These are phyloP conservation scores for Papilio helenus DNA, from an alignment of 1,140 invertebrate genomes.

Conservation along the genomic window DNA sequence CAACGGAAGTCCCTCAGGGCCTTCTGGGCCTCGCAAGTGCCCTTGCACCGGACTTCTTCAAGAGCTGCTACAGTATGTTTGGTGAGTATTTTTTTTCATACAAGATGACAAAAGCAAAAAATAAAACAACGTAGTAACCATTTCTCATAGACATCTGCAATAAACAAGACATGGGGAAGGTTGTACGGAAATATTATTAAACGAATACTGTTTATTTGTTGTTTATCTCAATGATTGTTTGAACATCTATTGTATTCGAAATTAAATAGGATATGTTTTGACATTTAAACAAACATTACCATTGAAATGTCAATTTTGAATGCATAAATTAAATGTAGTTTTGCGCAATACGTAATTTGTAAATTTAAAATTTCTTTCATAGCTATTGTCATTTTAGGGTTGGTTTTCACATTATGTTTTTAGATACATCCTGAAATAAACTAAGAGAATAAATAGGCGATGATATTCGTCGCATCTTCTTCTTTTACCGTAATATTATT, in stretches of 20 bases:
- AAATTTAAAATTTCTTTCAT: background rate
- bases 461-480: no score
- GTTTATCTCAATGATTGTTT: background rate
- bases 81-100: slow-evolving; percentile 58
- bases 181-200: no score
- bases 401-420: no score
- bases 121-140: background rate
- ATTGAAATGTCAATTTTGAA: background rate
- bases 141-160: background rate
- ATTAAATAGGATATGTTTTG: background rate
- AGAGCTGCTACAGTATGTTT: slow-evolving; percentile 87
- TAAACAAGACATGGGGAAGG: background rate
- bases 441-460: no score
- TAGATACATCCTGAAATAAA: no score
- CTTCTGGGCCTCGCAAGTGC: slow-evolving; percentile 91
- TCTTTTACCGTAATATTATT: no score
- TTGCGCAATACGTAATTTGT: background rate
- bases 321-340: background rate
- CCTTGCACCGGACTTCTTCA: slow-evolving; percentile 88
- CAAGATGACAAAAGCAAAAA: background rate
- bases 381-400: background rate
- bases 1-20: slow-evolving; percentile 94
- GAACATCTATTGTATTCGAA: background rate
- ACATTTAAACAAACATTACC: background rate
- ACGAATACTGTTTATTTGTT: background rate